Evolutionary conservation across 2,797 vertebrate species (phyloP).

Genomic region (Morus bassanus): DNA sequence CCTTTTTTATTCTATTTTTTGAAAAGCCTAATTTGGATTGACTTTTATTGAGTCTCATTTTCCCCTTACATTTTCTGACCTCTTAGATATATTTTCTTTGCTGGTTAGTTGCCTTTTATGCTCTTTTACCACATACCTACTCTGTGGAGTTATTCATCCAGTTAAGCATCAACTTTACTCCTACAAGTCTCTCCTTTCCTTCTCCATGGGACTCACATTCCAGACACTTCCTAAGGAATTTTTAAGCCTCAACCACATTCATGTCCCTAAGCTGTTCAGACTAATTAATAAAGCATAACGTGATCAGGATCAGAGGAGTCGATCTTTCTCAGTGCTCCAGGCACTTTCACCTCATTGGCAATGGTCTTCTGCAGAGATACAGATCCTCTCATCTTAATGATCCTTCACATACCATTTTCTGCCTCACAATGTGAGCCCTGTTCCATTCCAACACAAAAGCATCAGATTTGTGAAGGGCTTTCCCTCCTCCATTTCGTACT

Average conservation of each 20-base stretch:
- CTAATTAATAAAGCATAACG: neutral
- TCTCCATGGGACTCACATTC: neutral
- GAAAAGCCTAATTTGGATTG: neutral
- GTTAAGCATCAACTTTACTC: neutral
- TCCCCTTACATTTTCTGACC: neutral
- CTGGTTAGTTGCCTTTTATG: neutral
- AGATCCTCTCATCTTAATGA: neutral
- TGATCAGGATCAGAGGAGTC: neutral
- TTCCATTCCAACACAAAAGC: neutral
- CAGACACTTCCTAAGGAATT: neutral
- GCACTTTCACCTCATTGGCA: neutral
- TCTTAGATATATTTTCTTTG: neutral
- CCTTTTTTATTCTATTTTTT: neutral
- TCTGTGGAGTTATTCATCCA: neutral
- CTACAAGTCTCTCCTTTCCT: neutral
- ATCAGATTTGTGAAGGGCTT: neutral
- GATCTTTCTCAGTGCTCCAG: neutral
- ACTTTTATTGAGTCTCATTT: neutral
- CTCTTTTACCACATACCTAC: neutral
- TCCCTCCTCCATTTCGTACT: neutral
- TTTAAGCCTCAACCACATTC: neutral
- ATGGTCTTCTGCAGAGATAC: neutral
- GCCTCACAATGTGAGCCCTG: neutral
- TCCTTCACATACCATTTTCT: neutral
- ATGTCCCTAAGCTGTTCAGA: neutral